Evolutionary conservation across 2,797 vertebrate species (phyloP).

Genomic region (Crypturellus tataupa): DNA sequence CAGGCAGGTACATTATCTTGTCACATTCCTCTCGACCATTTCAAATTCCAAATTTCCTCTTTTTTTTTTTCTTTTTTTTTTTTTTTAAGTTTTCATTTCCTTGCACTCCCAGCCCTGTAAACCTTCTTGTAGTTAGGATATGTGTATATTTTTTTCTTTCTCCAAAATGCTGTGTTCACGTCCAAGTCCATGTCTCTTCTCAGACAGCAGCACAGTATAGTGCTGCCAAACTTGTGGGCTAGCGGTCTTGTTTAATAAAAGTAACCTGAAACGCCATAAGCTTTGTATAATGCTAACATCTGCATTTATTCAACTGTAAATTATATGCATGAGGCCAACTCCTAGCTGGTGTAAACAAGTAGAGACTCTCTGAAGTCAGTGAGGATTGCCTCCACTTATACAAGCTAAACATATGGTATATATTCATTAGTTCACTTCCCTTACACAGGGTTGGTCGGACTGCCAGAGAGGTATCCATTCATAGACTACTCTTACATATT

Average conservation of each 20-base stretch:
- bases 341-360: slow-evolving; percentile 60
- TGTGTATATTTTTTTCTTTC: not conserved
- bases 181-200: slow-evolving; percentile 48
- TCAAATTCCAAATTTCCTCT: not conserved
- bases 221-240: not conserved
- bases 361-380: slow-evolving; percentile 18
- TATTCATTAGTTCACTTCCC: slow-evolving; percentile 36
- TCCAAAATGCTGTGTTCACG: slow-evolving; percentile 24
- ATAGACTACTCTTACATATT: not conserved
- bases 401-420: slow-evolving; percentile 36
- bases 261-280: slow-evolving; percentile 45
- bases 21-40: not conserved
- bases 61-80: not conserved
- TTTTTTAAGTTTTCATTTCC: not conserved
- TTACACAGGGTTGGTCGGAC: slow-evolving; percentile 42
- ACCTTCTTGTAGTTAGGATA: not conserved
- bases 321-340: slow-evolving; percentile 25
- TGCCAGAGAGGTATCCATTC: slow-evolving; percentile 38
- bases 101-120: not conserved
- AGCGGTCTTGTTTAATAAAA: slow-evolving; percentile 45
- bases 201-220: not conserved
- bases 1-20: not conserved
- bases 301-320: slow-evolving; percentile 55
- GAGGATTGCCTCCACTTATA: slow-evolving; percentile 21
- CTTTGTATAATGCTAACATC: slow-evolving; percentile 58